Conservation (phyloP, 1,140 invertebrate species). For the Eubasilissa regina region DNA sequence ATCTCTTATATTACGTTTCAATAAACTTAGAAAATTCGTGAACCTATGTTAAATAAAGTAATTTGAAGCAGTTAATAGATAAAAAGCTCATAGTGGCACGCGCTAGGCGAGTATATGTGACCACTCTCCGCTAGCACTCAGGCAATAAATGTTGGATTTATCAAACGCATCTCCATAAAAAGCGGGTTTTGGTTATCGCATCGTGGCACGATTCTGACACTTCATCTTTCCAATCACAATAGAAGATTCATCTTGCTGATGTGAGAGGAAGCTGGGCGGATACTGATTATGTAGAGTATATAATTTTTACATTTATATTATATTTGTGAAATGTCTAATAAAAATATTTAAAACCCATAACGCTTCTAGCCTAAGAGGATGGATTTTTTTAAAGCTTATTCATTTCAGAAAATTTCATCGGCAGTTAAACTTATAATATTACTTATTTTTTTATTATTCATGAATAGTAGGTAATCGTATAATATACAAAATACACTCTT, state of each 20-base stretch:
- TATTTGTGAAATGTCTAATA: too few relatives aligned
- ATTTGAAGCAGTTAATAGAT: conserved; percentile 37
- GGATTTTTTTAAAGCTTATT: too few relatives aligned
- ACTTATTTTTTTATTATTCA: too few relatives aligned
- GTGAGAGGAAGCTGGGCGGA: not conserved
- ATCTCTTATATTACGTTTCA: too few relatives aligned
- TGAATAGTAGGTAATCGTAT: too few relatives aligned
- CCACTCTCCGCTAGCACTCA: not conserved
- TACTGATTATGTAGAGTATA: too few relatives aligned
- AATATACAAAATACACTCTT: too few relatives aligned
- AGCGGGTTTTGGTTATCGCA: conserved; percentile 31
- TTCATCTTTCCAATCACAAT: conserved; percentile 31
- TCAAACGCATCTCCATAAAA: conserved; percentile 32
- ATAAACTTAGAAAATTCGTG: not conserved
- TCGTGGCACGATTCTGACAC: conserved; percentile 39
- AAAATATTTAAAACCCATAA: too few relatives aligned
- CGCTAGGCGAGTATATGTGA: not conserved
- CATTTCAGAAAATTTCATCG: too few relatives aligned
- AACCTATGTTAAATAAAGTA: conserved; percentile 6
- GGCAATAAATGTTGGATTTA: conserved; percentile 31
- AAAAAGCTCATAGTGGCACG: not conserved
- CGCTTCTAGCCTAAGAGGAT: too few relatives aligned
- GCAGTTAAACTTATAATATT: too few relatives aligned
- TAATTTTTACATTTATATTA: too few relatives aligned
- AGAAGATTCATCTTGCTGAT: conserved; percentile 21